These are phyloP conservation scores for Matsumyia berberina DNA, from an alignment of 2,888 invertebrate genomes.

Conservation along the genomic window DNA sequence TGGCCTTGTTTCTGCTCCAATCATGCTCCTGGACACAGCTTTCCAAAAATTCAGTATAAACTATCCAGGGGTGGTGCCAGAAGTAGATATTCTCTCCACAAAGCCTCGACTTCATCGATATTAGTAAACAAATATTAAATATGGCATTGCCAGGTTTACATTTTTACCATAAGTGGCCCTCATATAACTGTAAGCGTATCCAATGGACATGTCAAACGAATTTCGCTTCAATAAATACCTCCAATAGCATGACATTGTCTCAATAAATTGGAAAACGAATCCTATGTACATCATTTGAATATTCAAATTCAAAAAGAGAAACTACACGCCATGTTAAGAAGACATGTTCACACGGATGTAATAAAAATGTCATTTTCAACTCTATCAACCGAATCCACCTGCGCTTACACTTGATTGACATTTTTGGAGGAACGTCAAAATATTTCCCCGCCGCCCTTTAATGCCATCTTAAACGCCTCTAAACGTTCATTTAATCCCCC, in stretches of 20 bases:
- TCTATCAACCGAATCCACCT: slow-evolving; percentile 5
- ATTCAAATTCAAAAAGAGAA: slow-evolving; percentile 2
- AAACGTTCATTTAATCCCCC: slow-evolving; percentile 22
- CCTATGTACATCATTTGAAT: slow-evolving; percentile 24
- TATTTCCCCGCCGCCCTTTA: slow-evolving; percentile 30
- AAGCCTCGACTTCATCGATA: too few species aligned
- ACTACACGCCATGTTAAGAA: slow-evolving; percentile 19
- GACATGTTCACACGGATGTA: slow-evolving; percentile 2
- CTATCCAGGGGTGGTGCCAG: too few species aligned
- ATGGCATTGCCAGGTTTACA: too few species aligned
- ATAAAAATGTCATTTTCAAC: slow-evolving; percentile 28
- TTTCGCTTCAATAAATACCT: neutral
- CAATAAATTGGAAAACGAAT: slow-evolving; percentile 20
- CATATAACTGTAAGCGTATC: too few species aligned
- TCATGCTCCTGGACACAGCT: too few species aligned
- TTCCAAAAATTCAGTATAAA: too few species aligned
- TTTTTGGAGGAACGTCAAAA: slow-evolving; percentile 42
- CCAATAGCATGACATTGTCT: neutral
- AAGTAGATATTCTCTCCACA: too few species aligned
- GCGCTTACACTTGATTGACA: slow-evolving; percentile 11
- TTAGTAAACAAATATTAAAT: too few species aligned
- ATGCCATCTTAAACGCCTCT: slow-evolving; percentile 20
- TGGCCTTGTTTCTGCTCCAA: too few species aligned
- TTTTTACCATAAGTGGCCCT: too few species aligned
- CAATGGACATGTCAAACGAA: neutral